Percentiles rank a stretch among this genome's conserved stretches.
Conservation (phyloP, 2,888 invertebrate genomes). For the Mesorhabditis sp. region DNA sequence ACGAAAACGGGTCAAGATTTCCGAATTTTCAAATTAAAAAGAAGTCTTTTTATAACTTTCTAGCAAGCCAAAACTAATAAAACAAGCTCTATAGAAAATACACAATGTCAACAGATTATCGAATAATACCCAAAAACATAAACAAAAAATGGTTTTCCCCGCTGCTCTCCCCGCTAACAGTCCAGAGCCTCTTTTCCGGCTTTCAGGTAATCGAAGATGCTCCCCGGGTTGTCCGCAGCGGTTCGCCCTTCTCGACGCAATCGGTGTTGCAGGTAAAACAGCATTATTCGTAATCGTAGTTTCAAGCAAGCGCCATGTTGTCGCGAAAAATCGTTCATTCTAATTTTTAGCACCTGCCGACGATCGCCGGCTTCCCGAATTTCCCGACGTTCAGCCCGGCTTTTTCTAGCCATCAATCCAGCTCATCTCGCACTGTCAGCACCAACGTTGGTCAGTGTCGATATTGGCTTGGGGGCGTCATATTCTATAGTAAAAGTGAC, state of each 20-base stretch:
- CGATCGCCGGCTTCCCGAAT: background rate
- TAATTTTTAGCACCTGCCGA: background rate
- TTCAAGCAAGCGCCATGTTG: background rate
- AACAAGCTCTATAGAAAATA: no score
- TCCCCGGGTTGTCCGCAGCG: conserved; percentile 19
- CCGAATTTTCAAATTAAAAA: background rate
- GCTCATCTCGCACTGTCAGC: background rate
- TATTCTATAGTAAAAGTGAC: background rate
- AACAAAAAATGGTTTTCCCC: no score
- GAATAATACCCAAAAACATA: no score
- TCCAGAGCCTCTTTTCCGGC: background rate
- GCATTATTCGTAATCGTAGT: background rate
- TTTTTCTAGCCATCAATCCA: conserved; percentile 15
- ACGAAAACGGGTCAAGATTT: background rate
- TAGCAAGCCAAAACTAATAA: no score
- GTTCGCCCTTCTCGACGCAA: background rate
- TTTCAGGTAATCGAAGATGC: conserved; percentile 29
- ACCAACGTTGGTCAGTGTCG: background rate
- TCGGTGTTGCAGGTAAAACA: background rate
- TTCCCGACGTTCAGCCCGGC: background rate
- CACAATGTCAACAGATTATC: no score
- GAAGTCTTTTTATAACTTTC: no score
- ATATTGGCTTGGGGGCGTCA: background rate
- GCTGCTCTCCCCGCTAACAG: no score
- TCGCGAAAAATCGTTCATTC: no score